These are phyloP conservation scores for Apeltes quadracus DNA, from an alignment of 2,113 vertebrate species.

Conservation along the genomic window DNA sequence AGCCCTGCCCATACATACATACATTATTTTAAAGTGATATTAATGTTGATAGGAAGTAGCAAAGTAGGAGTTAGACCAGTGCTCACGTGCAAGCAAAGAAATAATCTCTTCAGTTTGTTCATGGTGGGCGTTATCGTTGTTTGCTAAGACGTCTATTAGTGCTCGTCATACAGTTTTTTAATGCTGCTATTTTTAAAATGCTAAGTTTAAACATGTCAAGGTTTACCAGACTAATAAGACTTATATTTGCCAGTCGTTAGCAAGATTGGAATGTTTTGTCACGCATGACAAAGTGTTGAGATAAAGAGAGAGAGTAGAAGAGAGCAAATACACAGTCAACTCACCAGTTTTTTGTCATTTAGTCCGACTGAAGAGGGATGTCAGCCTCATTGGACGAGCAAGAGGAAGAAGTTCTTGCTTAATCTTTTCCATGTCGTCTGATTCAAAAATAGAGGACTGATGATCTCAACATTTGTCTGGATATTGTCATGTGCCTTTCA, in stretches of 20 bases:
- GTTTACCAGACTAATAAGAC: not conserved
- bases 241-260: not conserved
- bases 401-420: slow-evolving; percentile 19
- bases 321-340: not conserved
- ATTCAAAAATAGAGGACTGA: slow-evolving; percentile 52
- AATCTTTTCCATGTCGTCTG: slow-evolving; percentile 31
- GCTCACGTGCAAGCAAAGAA: not conserved
- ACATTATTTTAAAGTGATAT: not conserved
- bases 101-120: not conserved
- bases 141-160: not conserved
- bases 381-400: not conserved
- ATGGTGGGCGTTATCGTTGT: not conserved
- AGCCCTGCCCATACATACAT: too few relatives aligned
- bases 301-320: not conserved
- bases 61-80: too few relatives aligned
- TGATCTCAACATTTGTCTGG: slow-evolving; percentile 31
- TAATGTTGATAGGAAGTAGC: not conserved
- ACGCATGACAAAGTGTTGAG: not conserved
- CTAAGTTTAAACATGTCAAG: not conserved
- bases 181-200: not conserved
- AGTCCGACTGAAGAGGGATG: not conserved
- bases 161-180: not conserved
- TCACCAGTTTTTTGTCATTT: not conserved
- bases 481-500: not conserved
- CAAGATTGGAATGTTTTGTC: not conserved